Percentiles rank a stretch among this genome's conserved stretches.
These are phyloP conservation scores for Melospiza georgiana DNA, from an alignment of 2,113 vertebrate genomes.

Conservation along the genomic window DNA sequence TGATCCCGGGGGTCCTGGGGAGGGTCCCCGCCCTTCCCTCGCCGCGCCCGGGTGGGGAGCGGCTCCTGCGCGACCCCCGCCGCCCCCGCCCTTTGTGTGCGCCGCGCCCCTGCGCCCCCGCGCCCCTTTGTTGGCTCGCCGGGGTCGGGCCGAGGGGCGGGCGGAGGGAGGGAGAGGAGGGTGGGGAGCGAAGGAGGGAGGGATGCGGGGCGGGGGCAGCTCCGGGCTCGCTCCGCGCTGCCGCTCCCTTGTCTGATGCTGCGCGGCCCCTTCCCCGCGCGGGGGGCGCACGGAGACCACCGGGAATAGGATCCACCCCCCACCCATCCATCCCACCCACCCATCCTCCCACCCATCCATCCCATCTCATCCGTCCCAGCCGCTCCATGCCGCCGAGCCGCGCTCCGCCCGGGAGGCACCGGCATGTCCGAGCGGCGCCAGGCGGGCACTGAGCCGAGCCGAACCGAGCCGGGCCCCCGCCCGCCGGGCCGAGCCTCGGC, in stretches of 20 bases:
- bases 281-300: not conserved
- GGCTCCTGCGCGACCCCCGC: not conserved
- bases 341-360: too few relatives aligned
- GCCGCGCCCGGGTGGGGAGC: not conserved
- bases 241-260: not conserved
- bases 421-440: not conserved
- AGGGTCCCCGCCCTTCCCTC: not conserved
- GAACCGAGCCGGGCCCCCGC: not conserved
- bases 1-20: not conserved
- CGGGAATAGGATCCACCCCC: not conserved
- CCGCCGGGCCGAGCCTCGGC: not conserved
- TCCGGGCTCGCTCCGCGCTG: not conserved
- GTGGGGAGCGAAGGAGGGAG: too few relatives aligned
- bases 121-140: not conserved
- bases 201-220: too few relatives aligned
- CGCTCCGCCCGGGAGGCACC: not conserved
- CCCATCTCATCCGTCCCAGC: not conserved
- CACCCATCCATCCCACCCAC: too few relatives aligned
- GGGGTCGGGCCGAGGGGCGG: not conserved
- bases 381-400: not conserved
- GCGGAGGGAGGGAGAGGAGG: too few relatives aligned
- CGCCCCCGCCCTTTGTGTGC: not conserved
- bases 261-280: not conserved
- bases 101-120: not conserved
- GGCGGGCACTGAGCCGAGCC: not conserved